These are phyloP conservation scores for Cydia strobilella DNA, from an alignment of 1,140 invertebrate genomes.

Conservation along the genomic window DNA sequence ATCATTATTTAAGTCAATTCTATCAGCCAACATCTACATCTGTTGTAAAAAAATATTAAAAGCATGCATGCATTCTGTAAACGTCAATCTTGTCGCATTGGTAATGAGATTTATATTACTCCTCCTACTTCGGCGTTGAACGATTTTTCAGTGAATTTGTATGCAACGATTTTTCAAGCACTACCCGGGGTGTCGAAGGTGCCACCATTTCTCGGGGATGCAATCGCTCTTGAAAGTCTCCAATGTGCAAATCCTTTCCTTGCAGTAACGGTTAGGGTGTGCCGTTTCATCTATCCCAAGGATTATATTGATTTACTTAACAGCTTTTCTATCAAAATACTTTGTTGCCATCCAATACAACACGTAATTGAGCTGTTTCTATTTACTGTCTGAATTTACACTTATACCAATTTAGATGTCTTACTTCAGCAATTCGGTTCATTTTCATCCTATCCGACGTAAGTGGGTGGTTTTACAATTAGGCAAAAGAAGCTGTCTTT, in stretches of 20 bases:
- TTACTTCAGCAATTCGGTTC: slow-evolving; percentile 43
- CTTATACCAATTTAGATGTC: slow-evolving; percentile 41
- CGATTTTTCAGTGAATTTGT: slow-evolving; percentile 16
- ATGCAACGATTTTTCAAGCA: slow-evolving; percentile 22
- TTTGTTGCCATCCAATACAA: slow-evolving; percentile 2
- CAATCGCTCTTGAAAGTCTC: slow-evolving; percentile 15
- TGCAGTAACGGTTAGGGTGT: not conserved
- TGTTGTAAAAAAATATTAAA: too few relatives aligned
- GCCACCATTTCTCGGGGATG: slow-evolving; percentile 13
- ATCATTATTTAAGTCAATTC: too few relatives aligned
- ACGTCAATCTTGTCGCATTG: not conserved
- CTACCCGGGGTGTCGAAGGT: not conserved
- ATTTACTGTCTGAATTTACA: slow-evolving; percentile 21
- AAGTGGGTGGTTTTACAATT: too few relatives aligned
- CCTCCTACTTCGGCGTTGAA: not conserved
- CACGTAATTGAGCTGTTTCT: not conserved
- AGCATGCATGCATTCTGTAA: not conserved
- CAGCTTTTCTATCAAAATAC: slow-evolving; percentile 13
- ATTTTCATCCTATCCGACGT: slow-evolving; percentile 44
- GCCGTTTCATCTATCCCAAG: slow-evolving; percentile 7
- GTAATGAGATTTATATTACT: slow-evolving; percentile 4
- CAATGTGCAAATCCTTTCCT: slow-evolving; percentile 13
- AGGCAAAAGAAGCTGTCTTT: too few relatives aligned
- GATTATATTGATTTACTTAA: slow-evolving; percentile 9
- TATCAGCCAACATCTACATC: too few relatives aligned